Conservation (phyloP, 64 coral and sea anemone species). For the Stichodactyla mertensii region DNA sequence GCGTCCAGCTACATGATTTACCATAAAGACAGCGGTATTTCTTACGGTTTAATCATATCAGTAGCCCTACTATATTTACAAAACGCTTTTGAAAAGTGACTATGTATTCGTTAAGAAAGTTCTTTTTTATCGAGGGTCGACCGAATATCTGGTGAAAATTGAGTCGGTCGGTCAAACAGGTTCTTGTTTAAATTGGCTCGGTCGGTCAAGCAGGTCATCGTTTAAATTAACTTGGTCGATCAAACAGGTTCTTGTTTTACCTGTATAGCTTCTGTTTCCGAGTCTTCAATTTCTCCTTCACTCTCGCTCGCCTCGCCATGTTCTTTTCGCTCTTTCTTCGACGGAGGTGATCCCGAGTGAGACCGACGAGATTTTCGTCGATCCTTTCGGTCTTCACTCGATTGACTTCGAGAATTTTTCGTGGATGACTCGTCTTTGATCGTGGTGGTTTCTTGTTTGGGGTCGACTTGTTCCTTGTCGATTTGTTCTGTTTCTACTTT, state of each 20-base stretch:
- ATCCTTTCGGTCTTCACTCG: slow-evolving; percentile 64
- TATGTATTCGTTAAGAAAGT: too few species aligned
- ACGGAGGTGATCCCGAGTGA: slow-evolving; percentile 78
- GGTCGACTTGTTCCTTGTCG: slow-evolving; percentile 85
- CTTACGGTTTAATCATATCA: too few species aligned
- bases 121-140: too few species aligned
- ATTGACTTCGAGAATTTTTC: slow-evolving; percentile 57
- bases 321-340: slow-evolving; percentile 47
- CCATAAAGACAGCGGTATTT: too few species aligned
- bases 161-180: neutral
- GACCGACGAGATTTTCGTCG: slow-evolving; percentile 63
- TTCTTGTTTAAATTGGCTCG: neutral
- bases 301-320: slow-evolving; percentile 64
- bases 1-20: too few species aligned
- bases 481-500: slow-evolving; percentile 59
- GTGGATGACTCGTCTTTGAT: slow-evolving; percentile 58
- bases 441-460: slow-evolving; percentile 46
- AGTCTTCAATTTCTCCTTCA: slow-evolving; percentile 57
- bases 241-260: slow-evolving; percentile 14
- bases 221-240: neutral
- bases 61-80: too few species aligned
- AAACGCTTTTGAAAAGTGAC: too few species aligned
- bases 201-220: neutral
- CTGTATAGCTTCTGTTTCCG: slow-evolving; percentile 1
- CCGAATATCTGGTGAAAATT: neutral